Conservation (phyloP, 2,888 invertebrate genomes). For the Nomada goodeniana region DNA sequence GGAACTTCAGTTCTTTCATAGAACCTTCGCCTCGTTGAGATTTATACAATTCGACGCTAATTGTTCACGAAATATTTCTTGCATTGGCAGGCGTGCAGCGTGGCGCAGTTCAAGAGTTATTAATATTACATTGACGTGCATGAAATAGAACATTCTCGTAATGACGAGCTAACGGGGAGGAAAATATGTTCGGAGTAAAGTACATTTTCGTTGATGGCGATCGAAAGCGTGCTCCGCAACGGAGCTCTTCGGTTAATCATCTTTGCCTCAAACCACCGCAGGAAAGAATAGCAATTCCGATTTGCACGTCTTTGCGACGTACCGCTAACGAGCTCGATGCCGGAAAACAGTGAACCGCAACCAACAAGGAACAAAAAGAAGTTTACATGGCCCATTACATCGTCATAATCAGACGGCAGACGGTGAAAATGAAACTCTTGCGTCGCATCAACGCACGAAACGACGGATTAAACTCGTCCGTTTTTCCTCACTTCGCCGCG, state of each 20-base stretch:
- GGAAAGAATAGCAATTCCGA: conserved; percentile 15
- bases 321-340: conserved; percentile 16
- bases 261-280: not conserved
- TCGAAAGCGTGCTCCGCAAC: conserved; percentile 24
- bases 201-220: conserved; percentile 1
- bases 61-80: not conserved
- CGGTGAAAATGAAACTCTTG: conserved; percentile 39
- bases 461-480: not conserved
- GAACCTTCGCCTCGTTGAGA: conserved; percentile 12
- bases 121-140: not conserved
- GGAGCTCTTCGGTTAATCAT: conserved; percentile 16
- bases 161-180: not conserved
- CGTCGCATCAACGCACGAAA: conserved; percentile 15
- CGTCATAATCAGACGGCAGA: conserved; percentile 32
- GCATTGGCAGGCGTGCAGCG: too few species aligned
- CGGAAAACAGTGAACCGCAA: not conserved
- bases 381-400: conserved; percentile 11
- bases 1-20: conserved; percentile 29
- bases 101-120: not conserved
- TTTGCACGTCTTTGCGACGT: conserved; percentile 2
- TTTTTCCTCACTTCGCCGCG: conserved; percentile 1
- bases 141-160: not conserved
- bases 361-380: conserved; percentile 6
- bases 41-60: not conserved
- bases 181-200: not conserved